Percentiles rank a stretch among this genome's conserved stretches.
These are phyloP conservation scores for Plectropomus leopardus DNA, from an alignment of 2,113 vertebrate genomes.

Conservation along the genomic window DNA sequence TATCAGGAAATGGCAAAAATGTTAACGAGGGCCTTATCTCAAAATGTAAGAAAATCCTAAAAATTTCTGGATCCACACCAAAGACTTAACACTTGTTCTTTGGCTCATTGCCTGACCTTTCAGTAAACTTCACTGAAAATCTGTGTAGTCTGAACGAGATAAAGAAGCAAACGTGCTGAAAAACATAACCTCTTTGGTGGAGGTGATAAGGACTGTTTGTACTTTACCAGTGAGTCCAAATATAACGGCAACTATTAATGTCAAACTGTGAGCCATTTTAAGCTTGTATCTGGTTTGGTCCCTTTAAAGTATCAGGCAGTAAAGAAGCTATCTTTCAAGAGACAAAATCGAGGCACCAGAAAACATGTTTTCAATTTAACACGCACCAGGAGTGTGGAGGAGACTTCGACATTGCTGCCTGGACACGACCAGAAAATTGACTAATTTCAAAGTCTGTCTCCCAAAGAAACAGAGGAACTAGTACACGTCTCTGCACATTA, in stretches of 20 bases:
- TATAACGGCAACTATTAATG: background rate
- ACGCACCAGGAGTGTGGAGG: slow-evolving; percentile 2
- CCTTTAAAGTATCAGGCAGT: background rate
- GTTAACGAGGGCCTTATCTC: slow-evolving; percentile 3
- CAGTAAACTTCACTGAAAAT: background rate
- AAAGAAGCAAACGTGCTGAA: background rate
- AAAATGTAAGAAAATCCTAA: slow-evolving; percentile 1
- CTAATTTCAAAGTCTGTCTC: slow-evolving; percentile 6
- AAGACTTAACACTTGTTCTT: background rate
- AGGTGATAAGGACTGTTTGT: background rate
- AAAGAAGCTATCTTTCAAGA: background rate
- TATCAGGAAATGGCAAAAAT: background rate
- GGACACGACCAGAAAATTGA: slow-evolving; percentile 33
- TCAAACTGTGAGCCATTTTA: background rate
- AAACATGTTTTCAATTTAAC: slow-evolving; percentile 37
- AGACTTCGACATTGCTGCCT: slow-evolving; percentile 15
- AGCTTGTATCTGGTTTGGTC: background rate
- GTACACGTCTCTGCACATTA: background rate
- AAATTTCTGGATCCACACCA: background rate
- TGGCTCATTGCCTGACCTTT: slow-evolving; percentile 1
- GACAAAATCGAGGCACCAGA: slow-evolving; percentile 5
- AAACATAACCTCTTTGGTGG: background rate
- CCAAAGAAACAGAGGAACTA: background rate
- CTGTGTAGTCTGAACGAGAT: background rate
- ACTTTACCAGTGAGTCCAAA: background rate